Conservation (phyloP, 2,797 vertebrate species). For the Rhincodon typus region DNA sequence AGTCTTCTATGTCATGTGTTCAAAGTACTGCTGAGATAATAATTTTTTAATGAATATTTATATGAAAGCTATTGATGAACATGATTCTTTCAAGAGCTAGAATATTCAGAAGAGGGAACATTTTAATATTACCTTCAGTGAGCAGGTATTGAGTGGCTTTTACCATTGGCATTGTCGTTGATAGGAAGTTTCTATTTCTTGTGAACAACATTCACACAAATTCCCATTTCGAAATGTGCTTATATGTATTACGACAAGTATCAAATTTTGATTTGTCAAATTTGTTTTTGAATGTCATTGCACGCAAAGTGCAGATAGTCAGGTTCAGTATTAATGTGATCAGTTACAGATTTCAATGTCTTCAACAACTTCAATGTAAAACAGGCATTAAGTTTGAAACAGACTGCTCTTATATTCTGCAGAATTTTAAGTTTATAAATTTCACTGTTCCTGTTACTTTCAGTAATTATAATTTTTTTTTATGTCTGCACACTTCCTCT, state of each 20-base stretch:
- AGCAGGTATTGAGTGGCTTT: not conserved
- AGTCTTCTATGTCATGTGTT: not conserved
- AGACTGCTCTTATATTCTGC: slow-evolving; percentile 27
- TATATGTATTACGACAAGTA: not conserved
- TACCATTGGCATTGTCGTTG: not conserved
- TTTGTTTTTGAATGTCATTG: not conserved
- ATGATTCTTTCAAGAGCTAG: not conserved
- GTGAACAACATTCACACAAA: not conserved
- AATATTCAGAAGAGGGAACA: not conserved
- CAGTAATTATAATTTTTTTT: not conserved
- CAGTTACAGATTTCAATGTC: not conserved
- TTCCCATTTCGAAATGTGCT: slow-evolving; percentile 9
- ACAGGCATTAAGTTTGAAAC: slow-evolving; percentile 6
- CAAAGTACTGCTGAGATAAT: not conserved
- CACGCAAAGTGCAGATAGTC: not conserved
- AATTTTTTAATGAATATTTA: not conserved
- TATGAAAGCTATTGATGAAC: not conserved
- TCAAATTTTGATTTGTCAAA: not conserved
- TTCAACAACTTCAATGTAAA: slow-evolving; percentile 14
- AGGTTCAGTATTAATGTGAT: not conserved
- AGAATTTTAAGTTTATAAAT: slow-evolving; percentile 23
- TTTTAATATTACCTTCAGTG: not conserved
- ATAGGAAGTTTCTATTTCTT: not conserved
- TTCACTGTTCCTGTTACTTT: not conserved
- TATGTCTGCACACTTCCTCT: not conserved